Evolutionary conservation across 2,113 vertebrate genomes (phyloP).

Genomic region (Podiceps cristatus): DNA sequence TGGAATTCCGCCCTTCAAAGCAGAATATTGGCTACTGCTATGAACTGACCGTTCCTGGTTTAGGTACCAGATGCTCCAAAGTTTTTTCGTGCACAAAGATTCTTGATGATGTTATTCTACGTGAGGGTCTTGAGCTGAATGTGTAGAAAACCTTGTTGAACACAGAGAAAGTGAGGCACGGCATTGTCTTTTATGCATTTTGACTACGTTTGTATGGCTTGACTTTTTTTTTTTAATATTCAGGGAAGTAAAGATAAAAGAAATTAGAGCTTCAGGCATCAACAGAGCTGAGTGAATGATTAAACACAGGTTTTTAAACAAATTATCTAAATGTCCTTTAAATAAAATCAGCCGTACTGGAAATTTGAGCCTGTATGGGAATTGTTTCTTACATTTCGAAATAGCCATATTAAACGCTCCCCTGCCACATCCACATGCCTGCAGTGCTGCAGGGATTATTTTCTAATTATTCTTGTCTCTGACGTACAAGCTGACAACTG

Average conservation of each 20-base stretch:
- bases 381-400: not conserved
- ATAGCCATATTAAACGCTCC: rapidly evolving
- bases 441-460: not conserved
- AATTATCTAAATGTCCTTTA: not conserved
- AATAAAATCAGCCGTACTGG: not conserved
- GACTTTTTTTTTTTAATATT: not conserved
- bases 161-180: rapidly evolving
- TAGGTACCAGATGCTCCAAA: too few species aligned
- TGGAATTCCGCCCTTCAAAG: not conserved
- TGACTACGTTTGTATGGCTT: not conserved
- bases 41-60: not conserved
- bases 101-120: not conserved
- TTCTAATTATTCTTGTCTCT: not conserved
- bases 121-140: not conserved
- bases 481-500: not conserved
- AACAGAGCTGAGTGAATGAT: not conserved
- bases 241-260: not conserved
- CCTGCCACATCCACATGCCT: not conserved
- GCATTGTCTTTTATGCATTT: rapidly evolving
- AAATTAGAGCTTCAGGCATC: not conserved
- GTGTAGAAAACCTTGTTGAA: not conserved
- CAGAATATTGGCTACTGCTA: not conserved
- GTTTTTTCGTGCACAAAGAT: not conserved
- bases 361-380: rapidly evolving
- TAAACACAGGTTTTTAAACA: not conserved